Percentiles rank a stretch among this genome's conserved stretches.
Conservation (phyloP, 1,140 invertebrate genomes). For the Atta colombica region DNA sequence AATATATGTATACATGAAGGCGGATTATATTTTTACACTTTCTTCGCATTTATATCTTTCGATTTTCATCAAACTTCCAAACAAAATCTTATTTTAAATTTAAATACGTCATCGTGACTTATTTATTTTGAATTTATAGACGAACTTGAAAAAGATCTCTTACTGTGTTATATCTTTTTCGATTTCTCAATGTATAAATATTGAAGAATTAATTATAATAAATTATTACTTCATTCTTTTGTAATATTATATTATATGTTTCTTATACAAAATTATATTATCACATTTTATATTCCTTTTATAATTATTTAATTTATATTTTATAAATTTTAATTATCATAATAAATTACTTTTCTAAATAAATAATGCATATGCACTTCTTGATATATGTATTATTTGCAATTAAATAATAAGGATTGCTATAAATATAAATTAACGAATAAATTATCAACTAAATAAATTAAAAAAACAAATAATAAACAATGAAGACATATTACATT, state of each 20-base stretch:
- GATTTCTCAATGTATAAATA: not conserved
- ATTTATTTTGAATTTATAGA: conserved; percentile 47
- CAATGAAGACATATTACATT: not conserved
- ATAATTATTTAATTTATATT: not conserved
- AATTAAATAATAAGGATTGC: not conserved
- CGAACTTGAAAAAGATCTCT: conserved; percentile 13
- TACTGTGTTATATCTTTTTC: not conserved
- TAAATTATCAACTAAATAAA: not conserved
- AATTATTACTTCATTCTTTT: not conserved
- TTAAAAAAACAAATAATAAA: not conserved
- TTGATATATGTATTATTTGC: not conserved
- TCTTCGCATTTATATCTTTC: conserved; percentile 16
- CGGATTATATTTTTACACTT: conserved; percentile 32
- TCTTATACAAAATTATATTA: conserved; percentile 13
- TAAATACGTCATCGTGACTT: not conserved
- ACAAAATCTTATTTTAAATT: conserved; percentile 51
- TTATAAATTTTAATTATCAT: not conserved
- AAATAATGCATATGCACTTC: not conserved
- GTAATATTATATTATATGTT: not conserved
- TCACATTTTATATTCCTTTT: not conserved
- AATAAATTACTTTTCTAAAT: not conserved
- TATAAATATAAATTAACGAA: not conserved
- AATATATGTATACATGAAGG: not conserved
- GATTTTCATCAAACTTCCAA: conserved; percentile 11
- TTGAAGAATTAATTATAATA: not conserved